Evolutionary conservation across 1,140 invertebrate genomes (phyloP), one percentile per base, ranked within the genome.

Genomic region (Pseudobourletiella spinata): DNA sequence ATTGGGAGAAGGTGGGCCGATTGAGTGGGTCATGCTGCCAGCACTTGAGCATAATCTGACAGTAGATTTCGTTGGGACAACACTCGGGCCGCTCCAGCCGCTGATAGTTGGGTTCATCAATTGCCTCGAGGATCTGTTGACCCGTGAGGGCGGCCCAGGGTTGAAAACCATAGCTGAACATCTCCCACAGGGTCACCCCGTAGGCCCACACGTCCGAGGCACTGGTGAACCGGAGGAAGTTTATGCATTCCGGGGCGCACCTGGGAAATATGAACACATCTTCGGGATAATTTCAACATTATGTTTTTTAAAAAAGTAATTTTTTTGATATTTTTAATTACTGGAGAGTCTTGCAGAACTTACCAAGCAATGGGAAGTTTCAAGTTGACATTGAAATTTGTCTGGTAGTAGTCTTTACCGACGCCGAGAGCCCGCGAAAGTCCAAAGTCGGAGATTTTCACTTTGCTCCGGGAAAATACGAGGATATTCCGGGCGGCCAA

Each of bases 331-430:
- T n/a, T n/a, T n/a, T n/a, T n/a, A n/a, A n/a, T n/a, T n/a, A n/a
- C n/a, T n/a, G n/a, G n/a, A n/a, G n/a, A n/a, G n/a, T n/a, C n/a
- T n/a, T n/a, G 42, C 14, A 24, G 15, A 39, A 77, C 81, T 80
- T 76, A 88, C 95, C 95, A 99, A 1, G 95, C 95, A 71, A 98
- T 96, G 3, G 95, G 95, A 61, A 98, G 78, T 78, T 98, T 98
- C 22, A 98, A 80, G 79, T 95, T 96, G 6, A 96, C 91, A 76
- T 94, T 97, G 73, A 97, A 98, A 78, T 98, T 97, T 1, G 92
- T 96, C 77, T 98, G 92, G 74, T 98, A 99, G 74, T 99, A 99
- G 77, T 99, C 95, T 76, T 98, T 97, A 6, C 94, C 95, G 52
- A 95, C 90, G 8, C 95, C 94, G n/a, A 98, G 75, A 1, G 93